phyloP scores from a whole-genome alignment of 2,113 vertebrate genomes.

The Rattus rattus region DNA sequence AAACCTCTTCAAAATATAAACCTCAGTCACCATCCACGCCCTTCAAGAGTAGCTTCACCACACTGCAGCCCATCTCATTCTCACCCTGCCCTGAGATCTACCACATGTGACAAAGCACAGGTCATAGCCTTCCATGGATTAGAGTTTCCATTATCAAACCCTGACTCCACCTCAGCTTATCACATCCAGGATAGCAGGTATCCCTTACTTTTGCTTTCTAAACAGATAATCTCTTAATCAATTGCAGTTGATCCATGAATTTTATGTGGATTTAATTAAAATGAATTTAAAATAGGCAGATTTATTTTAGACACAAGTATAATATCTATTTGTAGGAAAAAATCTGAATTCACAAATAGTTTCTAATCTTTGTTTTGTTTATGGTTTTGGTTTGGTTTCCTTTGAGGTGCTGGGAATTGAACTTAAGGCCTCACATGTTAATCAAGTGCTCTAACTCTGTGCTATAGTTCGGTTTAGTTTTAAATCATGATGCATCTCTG shows the following conservation, averaged over 20 bases:
- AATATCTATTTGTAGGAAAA: constrained; percentile 28
- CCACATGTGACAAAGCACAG: neutral
- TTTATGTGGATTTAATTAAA: constrained; percentile 45
- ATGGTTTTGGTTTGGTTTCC: too few species aligned
- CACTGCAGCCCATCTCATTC: neutral
- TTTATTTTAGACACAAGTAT: constrained; percentile 29
- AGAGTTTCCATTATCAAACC: neutral
- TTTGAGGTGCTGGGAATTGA: neutral
- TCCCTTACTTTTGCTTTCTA: neutral
- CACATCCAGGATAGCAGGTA: neutral
- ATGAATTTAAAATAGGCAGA: constrained; percentile 41
- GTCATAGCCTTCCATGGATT: neutral
- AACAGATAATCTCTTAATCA: constrained; percentile 35
- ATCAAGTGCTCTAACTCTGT: neutral
- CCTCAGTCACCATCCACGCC: neutral
- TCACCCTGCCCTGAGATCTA: neutral
- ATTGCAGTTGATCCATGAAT: neutral
- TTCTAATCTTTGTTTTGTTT: neutral
- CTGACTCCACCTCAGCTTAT: neutral
- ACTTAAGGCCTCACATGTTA: neutral
- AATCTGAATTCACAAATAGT: constrained; percentile 10
- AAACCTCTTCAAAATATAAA: neutral
- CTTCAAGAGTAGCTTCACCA: neutral
- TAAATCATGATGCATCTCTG: neutral
- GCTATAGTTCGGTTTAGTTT: neutral